phyloP scores from a whole-genome alignment of 2,113 vertebrate genomes.

The Corydoras sp. region DNA sequence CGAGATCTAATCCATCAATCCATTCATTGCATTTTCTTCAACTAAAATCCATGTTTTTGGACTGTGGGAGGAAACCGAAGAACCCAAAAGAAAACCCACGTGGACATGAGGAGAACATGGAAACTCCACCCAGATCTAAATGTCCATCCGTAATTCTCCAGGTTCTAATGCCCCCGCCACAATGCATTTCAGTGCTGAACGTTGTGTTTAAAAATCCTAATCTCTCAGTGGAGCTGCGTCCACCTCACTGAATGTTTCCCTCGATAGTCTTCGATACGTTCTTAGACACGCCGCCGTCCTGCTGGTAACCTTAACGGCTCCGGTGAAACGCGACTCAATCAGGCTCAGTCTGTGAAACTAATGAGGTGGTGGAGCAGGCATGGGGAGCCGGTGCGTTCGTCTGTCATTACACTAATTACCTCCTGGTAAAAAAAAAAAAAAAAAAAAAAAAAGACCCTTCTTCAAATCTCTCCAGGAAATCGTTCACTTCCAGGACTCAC shows the following conservation, averaged over 20 bases:
- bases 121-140: no score
- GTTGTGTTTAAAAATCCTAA: no score
- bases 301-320: slow-evolving; percentile 51
- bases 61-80: no score
- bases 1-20: no score
- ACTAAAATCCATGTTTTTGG: no score
- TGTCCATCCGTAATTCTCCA: no score
- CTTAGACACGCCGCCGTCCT: slow-evolving; percentile 49
- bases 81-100: no score
- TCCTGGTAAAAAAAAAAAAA: slow-evolving; percentile 1
- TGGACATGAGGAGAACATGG: no score
- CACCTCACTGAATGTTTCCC: slow-evolving; percentile 44
- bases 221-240: neutral
- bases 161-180: no score
- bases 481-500: slow-evolving; percentile 8
- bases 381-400: neutral
- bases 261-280: slow-evolving; percentile 62
- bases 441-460: neutral
- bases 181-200: no score
- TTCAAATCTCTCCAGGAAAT: neutral
- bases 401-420: neutral
- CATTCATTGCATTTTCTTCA: no score
- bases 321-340: slow-evolving; percentile 41
- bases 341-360: slow-evolving; percentile 44
- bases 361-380: slow-evolving; percentile 36